Percentiles rank a stretch among this genome's conserved stretches.
phyloP scores from a whole-genome alignment of 2,113 vertebrate species.

The Lophotis ruficrista region DNA sequence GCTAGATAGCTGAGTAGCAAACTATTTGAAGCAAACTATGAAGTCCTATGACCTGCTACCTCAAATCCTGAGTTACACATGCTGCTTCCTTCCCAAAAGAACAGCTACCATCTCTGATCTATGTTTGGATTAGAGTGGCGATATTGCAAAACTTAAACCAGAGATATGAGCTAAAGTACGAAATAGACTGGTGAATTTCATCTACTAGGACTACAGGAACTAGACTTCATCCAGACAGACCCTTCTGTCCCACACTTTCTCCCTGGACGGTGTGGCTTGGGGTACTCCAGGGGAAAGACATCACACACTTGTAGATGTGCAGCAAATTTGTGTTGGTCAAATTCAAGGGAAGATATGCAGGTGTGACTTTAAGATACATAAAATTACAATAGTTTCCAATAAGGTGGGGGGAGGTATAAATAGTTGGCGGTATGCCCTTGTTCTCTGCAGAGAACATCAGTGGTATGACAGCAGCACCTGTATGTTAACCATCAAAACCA shows the following conservation, averaged over 20 bases:
- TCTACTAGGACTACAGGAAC: background rate
- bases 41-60: background rate
- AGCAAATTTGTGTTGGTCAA: rapidly evolving
- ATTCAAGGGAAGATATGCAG: background rate
- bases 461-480: background rate
- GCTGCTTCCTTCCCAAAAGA: background rate
- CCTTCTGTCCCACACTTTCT: background rate
- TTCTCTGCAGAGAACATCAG: background rate
- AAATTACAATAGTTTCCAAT: background rate
- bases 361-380: background rate
- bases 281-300: background rate
- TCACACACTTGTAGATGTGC: background rate
- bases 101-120: background rate
- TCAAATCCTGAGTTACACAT: background rate
- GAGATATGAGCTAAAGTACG: background rate
- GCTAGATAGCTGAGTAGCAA: background rate
- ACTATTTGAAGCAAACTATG: background rate
- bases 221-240: background rate
- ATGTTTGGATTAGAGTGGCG: background rate
- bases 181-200: background rate
- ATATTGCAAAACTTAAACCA: background rate
- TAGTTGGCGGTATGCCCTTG: background rate
- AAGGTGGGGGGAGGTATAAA: background rate
- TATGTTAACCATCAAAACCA: background rate
- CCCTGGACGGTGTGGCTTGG: rapidly evolving